Evolutionary conservation across 2,797 vertebrate genomes (phyloP), one percentile per base, ranked within the genome.

Genomic region (Xiphorhynchus erythropygius): DNA sequence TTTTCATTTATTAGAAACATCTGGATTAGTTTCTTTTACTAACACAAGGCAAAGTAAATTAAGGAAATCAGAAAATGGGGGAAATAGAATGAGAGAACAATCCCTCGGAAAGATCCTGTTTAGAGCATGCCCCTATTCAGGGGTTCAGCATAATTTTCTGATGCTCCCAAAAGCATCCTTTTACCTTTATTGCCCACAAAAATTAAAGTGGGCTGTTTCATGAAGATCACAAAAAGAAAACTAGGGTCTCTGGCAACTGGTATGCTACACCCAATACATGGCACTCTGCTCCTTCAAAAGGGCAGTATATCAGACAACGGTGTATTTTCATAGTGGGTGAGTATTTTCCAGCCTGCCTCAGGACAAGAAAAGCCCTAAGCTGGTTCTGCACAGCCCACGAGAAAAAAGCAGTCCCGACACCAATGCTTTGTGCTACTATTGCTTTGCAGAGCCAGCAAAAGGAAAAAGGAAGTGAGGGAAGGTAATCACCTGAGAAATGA

Each of bases 401-500:
- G 42, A n/a, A 57, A 50, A 37, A 65, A 28, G 17, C 41, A 64
- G n/a, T 8, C 21, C 41, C 80, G 47, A 55, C 24, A 67, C 2
- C 7, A 9, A 18, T 23, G 24, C 10, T 19, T 16, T 6, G 3
- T 39, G 33, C 56, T 86, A 7, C 46, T 50, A 9, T 16, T 53
- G 30, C 18, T 86, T 62, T 68, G 32, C 37, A 68, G 73, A 85
- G 23, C 5, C n/a, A 74, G 32, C 13, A 55, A 28, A 53, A 79
- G 69, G 57, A 33, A 62, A 87, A 84, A 80, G 13, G 8, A 81
- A 76, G n/a, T 25, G 23, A 30, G 49, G 24, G 15, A 84, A 64
- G 39, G n/a, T 21, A 39, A 85, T 84, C 92, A 99, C 99, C 98
- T 99, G 98, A 84, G 98, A 97, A 93, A 97, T 96, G 41, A 99